Conservation (phyloP, 2,113 vertebrate species). For the Chitala chitala region DNA sequence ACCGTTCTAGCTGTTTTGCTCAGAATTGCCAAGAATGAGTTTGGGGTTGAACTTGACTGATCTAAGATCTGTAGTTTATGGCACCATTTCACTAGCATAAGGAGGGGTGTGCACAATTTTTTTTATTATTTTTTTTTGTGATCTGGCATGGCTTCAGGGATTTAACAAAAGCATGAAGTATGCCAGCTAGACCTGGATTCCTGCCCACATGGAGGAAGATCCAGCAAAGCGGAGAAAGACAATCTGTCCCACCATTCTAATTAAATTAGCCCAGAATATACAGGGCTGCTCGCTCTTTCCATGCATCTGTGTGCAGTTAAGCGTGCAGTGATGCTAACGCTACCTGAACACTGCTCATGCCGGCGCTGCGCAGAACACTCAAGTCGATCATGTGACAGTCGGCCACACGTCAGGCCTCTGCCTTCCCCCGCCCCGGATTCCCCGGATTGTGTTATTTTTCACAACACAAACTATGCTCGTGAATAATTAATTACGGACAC, state of each 20-base stretch:
- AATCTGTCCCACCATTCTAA: conserved; percentile 17
- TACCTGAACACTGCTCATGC: too few relatives aligned
- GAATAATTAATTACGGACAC: too few relatives aligned
- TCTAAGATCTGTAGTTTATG: conserved; percentile 5
- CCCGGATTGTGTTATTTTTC: too few relatives aligned
- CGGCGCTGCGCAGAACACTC: too few relatives aligned
- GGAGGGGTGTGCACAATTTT: not conserved
- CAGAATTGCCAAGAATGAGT: too few relatives aligned
- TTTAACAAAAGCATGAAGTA: not conserved
- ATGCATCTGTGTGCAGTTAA: not conserved
- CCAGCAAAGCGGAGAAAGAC: not conserved
- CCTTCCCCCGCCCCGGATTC: too few relatives aligned
- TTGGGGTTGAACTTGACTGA: too few relatives aligned
- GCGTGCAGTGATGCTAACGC: not conserved
- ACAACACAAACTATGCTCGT: conserved; percentile 28
- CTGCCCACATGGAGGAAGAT: not conserved
- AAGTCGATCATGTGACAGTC: too few relatives aligned
- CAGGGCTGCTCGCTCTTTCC: conserved; percentile 30
- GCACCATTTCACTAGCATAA: not conserved
- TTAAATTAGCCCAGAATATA: conserved; percentile 28
- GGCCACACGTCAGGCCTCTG: too few relatives aligned
- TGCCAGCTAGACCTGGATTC: not conserved
- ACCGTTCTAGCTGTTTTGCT: not conserved
- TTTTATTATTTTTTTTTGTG: not conserved
- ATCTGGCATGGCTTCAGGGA: not conserved